Evolutionary conservation across 2,113 vertebrate species (phyloP), one percentile per base, ranked within the genome.

Genomic region (Gadus chalcogrammus): DNA sequence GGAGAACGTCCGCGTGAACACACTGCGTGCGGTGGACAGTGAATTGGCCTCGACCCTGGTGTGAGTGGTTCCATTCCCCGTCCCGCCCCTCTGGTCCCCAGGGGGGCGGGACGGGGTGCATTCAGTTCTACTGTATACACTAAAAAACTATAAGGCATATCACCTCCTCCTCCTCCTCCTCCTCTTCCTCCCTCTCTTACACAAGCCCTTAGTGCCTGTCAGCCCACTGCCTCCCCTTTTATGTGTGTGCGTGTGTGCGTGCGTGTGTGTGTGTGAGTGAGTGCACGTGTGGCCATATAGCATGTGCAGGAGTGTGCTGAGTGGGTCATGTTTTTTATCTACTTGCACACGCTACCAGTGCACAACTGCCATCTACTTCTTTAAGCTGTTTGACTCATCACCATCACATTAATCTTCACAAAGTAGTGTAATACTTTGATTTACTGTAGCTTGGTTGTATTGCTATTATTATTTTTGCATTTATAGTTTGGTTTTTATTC

Each of bases 381-480:
- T 87, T 96, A 96, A 97, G 95, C 95, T 97, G 93, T 94, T 95
- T 94, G 94, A 94, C 95, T 94, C 94, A 92, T 95, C 87, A 95
- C 87, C 76, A 84, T 87, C 84, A 93, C 83, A 95, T 87, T 85
- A 86, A 87, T 87, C 85, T 86, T 91, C 85, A 95, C 94, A 94
- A 93, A 86, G 93, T 95, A 90, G 87, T 87, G 95, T 87, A 94
- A 93, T 95, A 85, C 82, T 89, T 85, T 89, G 86, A 95, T 88
- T 88, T 87, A 84, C 87, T 91, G 84, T 97, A 96, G 94, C 93
- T 94, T 95, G 92, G 92, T 89, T 95, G 95, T 95, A 94, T 95
- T 93, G 94, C 94, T 94, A 12, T 48, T 48, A 48, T 48, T 48
- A 9, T 48, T 48, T 48, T 48, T 48, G 94, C 95, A 94, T 95